A percentile compares a stretch with the other conserved stretches of the same genome.
phyloP scores from a whole-genome alignment of 1,140 invertebrate species.

The Catajapyx aquilonaris region DNA sequence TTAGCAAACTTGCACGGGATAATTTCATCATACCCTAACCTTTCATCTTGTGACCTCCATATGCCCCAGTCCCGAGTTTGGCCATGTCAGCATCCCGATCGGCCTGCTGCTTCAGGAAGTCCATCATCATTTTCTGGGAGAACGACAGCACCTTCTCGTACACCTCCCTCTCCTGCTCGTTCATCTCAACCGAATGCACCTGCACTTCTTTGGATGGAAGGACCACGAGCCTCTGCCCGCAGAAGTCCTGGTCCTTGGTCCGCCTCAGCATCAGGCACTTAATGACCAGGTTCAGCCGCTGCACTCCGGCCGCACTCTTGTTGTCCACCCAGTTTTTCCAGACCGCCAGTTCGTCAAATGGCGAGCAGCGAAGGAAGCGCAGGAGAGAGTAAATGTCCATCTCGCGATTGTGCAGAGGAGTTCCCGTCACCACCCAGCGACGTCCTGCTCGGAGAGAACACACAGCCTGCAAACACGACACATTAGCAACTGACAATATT shows the following conservation, averaged over 20 bases:
- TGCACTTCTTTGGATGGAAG: conserved; percentile 41
- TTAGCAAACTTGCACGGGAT: conserved; percentile 8
- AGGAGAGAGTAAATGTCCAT: conserved; percentile 70
- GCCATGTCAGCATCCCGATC: conserved; percentile 13
- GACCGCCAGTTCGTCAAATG: conserved; percentile 57
- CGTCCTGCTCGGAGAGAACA: conserved; percentile 34
- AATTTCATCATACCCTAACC: conserved; percentile 51
- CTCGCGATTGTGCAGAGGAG: conserved; percentile 86
- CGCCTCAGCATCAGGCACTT: conserved; percentile 60
- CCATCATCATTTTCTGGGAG: conserved; percentile 20
- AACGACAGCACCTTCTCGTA: conserved; percentile 28
- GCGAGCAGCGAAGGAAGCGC: conserved; percentile 62
- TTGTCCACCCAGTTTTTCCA: conserved; percentile 48
- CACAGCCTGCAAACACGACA: conserved; percentile 40
- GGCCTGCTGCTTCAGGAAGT: conserved; percentile 19
- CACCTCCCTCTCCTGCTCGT: conserved; percentile 45
- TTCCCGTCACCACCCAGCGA: conserved; percentile 80
- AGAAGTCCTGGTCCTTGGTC: conserved; percentile 55
- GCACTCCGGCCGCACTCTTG: conserved; percentile 42
- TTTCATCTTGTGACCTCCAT: no score
- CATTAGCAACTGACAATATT: no score
- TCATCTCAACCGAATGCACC: conserved; percentile 33
- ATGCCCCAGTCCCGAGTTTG: no score
- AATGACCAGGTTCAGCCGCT: conserved; percentile 52
- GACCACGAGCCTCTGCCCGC: conserved; percentile 24